Conservation (phyloP, 92 coral and sea anemone genomes). For the Parazoanthus swiftii region DNA sequence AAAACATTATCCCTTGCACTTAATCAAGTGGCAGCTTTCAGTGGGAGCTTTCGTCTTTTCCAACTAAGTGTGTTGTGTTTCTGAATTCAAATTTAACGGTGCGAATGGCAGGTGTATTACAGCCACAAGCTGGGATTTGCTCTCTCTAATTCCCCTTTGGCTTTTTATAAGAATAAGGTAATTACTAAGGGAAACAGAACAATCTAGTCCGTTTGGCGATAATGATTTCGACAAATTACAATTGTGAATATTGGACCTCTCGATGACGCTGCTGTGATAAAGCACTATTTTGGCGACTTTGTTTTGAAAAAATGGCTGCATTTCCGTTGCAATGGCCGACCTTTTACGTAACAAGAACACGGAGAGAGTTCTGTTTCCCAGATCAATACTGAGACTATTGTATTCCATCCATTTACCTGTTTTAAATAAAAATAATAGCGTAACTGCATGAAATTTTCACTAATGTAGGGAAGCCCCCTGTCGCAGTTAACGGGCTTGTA, state of each 20-base stretch:
- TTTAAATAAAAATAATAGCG: neutral
- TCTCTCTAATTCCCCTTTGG: neutral
- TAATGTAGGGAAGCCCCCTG: too few species aligned
- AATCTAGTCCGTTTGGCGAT: neutral
- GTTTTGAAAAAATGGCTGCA: neutral
- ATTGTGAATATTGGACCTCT: constrained; percentile 1
- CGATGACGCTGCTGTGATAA: neutral
- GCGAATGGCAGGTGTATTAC: neutral
- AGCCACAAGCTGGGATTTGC: neutral
- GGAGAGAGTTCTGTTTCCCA: constrained; percentile 6
- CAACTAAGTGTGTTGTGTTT: too few species aligned
- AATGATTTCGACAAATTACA: neutral
- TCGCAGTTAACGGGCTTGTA: too few species aligned
- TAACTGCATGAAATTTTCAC: neutral
- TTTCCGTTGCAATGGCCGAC: neutral
- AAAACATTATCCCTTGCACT: neutral
- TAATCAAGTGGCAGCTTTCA: neutral
- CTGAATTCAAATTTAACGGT: neutral
- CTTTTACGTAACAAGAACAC: neutral
- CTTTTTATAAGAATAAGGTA: neutral
- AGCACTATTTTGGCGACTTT: neutral
- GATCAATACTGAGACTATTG: constrained; percentile 20
- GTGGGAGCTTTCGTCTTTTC: neutral
- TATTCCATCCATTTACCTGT: neutral
- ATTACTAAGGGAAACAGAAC: neutral